Evolutionary conservation across 2,888 invertebrate genomes (phyloP).

Genomic region (Sericinus montela): DNA sequence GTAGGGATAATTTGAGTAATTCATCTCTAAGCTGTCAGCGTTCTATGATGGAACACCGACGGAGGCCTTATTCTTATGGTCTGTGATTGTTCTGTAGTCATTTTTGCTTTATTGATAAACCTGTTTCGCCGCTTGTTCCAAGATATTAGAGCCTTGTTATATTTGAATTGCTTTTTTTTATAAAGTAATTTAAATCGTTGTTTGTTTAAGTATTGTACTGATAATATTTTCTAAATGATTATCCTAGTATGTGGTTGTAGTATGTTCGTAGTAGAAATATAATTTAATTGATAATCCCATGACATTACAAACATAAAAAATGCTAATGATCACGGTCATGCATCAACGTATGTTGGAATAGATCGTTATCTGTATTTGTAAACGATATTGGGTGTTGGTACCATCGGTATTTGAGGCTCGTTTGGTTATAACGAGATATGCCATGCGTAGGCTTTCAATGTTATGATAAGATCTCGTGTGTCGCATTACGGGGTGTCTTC

Average conservation of each 20-base stretch:
- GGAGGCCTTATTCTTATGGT: slow-evolving; percentile 71
- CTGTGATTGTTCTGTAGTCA: slow-evolving; percentile 66
- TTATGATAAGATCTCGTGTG: slow-evolving; percentile 58
- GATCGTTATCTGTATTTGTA: slow-evolving; percentile 8
- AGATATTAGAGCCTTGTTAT: slow-evolving; percentile 65
- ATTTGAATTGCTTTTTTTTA: slow-evolving; percentile 61
- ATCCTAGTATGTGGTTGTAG: too few relatives aligned
- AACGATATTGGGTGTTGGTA: slow-evolving; percentile 35
- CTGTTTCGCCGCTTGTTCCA: slow-evolving; percentile 53
- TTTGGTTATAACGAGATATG: slow-evolving; percentile 35
- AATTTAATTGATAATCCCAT: too few relatives aligned
- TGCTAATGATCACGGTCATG: slow-evolving; percentile 8
- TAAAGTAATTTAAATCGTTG: too few relatives aligned
- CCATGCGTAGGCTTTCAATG: slow-evolving; percentile 65
- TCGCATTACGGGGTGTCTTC: slow-evolving; percentile 59
- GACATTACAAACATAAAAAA: too few relatives aligned
- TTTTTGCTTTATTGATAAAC: slow-evolving; percentile 69
- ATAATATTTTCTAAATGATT: too few relatives aligned
- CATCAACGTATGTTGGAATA: background rate
- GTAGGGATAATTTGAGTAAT: slow-evolving; percentile 68
- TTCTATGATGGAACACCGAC: slow-evolving; percentile 69
- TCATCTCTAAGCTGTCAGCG: slow-evolving; percentile 57
- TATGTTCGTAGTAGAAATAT: too few relatives aligned
- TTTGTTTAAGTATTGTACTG: too few relatives aligned
- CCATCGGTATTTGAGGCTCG: slow-evolving; percentile 40